Evolutionary conservation across 2,888 invertebrate genomes (phyloP), one percentile per base, ranked within the genome.

Genomic region (Callimorpha dominula): DNA sequence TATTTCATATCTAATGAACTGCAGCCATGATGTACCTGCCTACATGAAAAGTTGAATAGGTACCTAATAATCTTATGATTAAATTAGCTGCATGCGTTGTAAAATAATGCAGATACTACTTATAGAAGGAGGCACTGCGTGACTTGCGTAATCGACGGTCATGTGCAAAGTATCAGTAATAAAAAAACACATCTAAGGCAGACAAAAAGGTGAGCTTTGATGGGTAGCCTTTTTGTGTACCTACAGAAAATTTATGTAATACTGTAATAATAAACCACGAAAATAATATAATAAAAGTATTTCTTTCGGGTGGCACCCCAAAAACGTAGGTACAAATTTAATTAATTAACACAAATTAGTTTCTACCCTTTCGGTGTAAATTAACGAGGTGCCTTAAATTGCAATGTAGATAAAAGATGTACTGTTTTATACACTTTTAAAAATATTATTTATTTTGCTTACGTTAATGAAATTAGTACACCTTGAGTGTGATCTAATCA

Each of bases 261-360:
- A 66, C 50, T 67, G 52, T 54, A 66, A 40, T 42, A 66, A 66
- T 52, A 66, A 52, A 17, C 42, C 66, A 52, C 52, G 50, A 49
- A 66, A 40, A 66, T 52, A 66, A 43, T 68, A 60, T 68, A 31
- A 46, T 43, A 68, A 31, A 57, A 57, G 43, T 54, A 43, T 60
- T 68, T 65, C 7, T 60, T 60, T 46, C 20, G 17, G 43, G 31
- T 68, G 9, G n/a, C 20, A 20, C 8, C 20, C 57, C 20, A 68
- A 57, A 57, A 68, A 46, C n/a, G n/a, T 43, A 46, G 60, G 31
- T 50, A 43, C 49, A 60, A 63, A 63, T 49, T 63, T 49, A 62
- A 69, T 69, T 69, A 69, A 69, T 69, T 69, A 69, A 62, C 62
- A 62, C 40, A 40, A 69, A 69, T 69, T 69, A 63, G 50, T 71